Conservation (phyloP, 1,140 invertebrate genomes). For the Fopius arisanus region DNA sequence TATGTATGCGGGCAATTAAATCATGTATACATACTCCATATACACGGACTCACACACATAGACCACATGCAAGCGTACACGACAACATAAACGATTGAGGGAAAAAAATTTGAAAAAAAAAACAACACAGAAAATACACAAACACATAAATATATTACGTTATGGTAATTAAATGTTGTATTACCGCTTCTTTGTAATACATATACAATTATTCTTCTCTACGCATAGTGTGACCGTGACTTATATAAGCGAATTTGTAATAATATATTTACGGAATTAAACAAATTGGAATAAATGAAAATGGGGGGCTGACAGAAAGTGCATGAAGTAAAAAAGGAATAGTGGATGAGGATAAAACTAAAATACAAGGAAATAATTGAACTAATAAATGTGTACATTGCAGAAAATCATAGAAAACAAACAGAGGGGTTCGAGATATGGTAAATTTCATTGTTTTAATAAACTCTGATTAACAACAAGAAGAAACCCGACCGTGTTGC, state of each 20-base stretch:
- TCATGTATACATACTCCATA: slow-evolving; percentile 32
- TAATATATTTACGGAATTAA: slow-evolving; percentile 30
- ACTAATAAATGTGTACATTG: background rate
- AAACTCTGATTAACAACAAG: background rate
- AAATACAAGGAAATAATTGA: background rate
- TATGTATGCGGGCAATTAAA: slow-evolving; percentile 29
- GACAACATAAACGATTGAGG: slow-evolving; percentile 25
- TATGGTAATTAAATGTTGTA: slow-evolving; percentile 58
- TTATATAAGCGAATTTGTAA: slow-evolving; percentile 46
- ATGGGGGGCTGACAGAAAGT: background rate
- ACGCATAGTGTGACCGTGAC: slow-evolving; percentile 49
- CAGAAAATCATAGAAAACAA: background rate
- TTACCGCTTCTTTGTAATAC: slow-evolving; percentile 59
- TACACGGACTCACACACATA: slow-evolving; percentile 36
- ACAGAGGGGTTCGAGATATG: background rate
- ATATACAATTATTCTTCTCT: slow-evolving; percentile 48
- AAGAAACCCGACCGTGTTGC: slow-evolving; percentile 18
- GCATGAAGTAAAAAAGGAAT: background rate
- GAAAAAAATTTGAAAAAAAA: slow-evolving; percentile 28
- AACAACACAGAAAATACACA: slow-evolving; percentile 35
- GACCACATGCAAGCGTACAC: slow-evolving; percentile 33
- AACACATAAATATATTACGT: slow-evolving; percentile 48
- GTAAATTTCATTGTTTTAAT: slow-evolving; percentile 10
- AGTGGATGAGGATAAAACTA: background rate
- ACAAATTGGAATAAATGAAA: background rate